phyloP scores from a whole-genome alignment of 2,888 invertebrate species.

The Yponomeuta cagnagella region DNA sequence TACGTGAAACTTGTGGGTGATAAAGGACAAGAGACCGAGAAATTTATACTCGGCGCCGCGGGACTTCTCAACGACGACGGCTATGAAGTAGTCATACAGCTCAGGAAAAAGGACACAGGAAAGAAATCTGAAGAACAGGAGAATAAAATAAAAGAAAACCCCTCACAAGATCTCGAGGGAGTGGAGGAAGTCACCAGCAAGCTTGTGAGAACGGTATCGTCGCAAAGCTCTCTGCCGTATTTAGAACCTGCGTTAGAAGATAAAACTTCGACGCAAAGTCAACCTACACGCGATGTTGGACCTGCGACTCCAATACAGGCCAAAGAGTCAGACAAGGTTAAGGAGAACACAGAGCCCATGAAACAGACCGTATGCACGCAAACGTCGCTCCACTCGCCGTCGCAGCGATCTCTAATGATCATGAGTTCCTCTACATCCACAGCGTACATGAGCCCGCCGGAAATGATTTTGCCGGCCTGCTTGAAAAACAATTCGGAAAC shows the following conservation, averaged over 20 bases:
- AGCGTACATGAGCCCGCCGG: constrained; percentile 71
- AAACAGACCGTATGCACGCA: constrained; percentile 46
- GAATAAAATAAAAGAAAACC: background rate
- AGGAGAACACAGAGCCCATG: background rate
- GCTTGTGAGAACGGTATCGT: background rate
- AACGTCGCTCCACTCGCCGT: constrained; percentile 48
- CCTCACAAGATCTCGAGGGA: background rate
- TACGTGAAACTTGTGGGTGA: constrained; percentile 46
- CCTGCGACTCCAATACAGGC: background rate
- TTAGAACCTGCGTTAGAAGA: background rate
- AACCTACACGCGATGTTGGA: background rate
- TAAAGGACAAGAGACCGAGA: constrained; percentile 45
- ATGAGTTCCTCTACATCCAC: constrained; percentile 71
- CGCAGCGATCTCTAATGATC: constrained; percentile 44
- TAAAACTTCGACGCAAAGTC: background rate
- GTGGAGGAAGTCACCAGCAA: background rate
- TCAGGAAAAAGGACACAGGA: constrained; percentile 50
- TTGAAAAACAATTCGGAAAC: constrained; percentile 29
- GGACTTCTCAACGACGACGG: constrained; percentile 52
- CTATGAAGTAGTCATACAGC: constrained; percentile 64
- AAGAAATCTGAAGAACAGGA: constrained; percentile 10
- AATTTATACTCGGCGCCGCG: constrained; percentile 59
- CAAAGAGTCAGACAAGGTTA: background rate
- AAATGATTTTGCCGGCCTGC: constrained; percentile 52
- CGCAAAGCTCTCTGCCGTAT: background rate